phyloP scores from a whole-genome alignment of 2,113 vertebrate genomes.

The Setophaga coronata region DNA sequence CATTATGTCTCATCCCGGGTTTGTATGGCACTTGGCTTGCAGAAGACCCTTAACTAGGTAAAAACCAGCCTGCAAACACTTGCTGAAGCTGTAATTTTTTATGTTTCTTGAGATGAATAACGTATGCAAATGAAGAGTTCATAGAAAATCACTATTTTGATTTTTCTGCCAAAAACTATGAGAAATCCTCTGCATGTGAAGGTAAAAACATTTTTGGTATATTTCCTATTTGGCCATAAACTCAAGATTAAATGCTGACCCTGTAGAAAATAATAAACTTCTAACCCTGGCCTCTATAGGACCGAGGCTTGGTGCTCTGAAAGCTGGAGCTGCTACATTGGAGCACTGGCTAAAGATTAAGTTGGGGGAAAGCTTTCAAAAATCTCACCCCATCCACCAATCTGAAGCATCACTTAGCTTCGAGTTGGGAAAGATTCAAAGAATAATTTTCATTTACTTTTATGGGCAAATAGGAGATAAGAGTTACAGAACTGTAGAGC shows the following conservation, averaged over 20 bases:
- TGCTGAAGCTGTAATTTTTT: not conserved
- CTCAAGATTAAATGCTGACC: not conserved
- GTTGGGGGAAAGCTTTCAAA: not conserved
- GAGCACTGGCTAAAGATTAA: not conserved
- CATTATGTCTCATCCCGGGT: not conserved
- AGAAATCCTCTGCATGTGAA: not conserved
- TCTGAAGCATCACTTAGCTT: not conserved
- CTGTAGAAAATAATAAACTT: not conserved
- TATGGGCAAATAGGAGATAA: not conserved
- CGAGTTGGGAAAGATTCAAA: not conserved
- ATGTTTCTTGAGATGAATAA: fast-evolving
- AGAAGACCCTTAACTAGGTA: not conserved
- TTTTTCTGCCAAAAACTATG: not conserved
- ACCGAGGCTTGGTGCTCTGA: not conserved
- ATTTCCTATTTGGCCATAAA: not conserved
- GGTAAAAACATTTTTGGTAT: not conserved
- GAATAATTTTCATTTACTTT: not conserved
- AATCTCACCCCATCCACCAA: not conserved
- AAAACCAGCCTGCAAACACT: not conserved
- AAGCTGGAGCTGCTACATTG: not conserved
- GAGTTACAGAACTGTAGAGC: not conserved
- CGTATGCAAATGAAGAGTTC: fast-evolving
- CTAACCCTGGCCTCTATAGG: not conserved
- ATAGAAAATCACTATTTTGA: not conserved
- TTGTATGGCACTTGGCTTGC: not conserved